Evolutionary conservation across 2,888 invertebrate species (phyloP).

Genomic region (Ephialtes manifestator): DNA sequence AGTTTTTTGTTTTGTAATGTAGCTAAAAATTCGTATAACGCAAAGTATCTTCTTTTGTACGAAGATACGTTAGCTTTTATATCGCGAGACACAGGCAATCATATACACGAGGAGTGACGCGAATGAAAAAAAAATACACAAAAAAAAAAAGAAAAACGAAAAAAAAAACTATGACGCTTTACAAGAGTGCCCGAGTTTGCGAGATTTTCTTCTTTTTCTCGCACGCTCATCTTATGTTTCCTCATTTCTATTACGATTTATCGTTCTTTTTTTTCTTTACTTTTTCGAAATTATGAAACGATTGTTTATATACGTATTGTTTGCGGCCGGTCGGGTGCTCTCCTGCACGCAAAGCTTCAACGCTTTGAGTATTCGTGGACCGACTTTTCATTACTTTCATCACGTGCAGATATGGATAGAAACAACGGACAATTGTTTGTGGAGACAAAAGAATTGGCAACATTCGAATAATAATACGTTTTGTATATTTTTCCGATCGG

Average conservation of each 20-base stretch:
- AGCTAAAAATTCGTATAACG: slow-evolving; percentile 47
- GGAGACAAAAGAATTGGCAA: background rate
- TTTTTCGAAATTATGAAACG: slow-evolving; percentile 34
- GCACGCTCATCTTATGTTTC: slow-evolving; percentile 41
- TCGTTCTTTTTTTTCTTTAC: slow-evolving; percentile 12
- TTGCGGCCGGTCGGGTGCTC: slow-evolving; percentile 22
- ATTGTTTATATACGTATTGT: slow-evolving; percentile 44
- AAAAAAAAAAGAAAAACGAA: slow-evolving; percentile 4
- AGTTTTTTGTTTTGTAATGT: slow-evolving; percentile 50
- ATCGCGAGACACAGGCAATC: slow-evolving; percentile 70
- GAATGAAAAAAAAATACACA: slow-evolving; percentile 16
- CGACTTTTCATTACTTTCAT: slow-evolving; percentile 13
- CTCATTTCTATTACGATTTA: slow-evolving; percentile 31
- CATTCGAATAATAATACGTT: no score
- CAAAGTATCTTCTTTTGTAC: slow-evolving; percentile 39
- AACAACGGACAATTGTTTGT: slow-evolving; percentile 3
- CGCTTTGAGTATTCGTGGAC: slow-evolving; percentile 10
- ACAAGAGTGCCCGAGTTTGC: slow-evolving; percentile 58
- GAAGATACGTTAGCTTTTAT: slow-evolving; percentile 76
- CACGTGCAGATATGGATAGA: background rate
- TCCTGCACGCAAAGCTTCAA: slow-evolving; percentile 12
- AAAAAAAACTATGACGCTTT: slow-evolving; percentile 56
- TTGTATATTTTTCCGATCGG: no score
- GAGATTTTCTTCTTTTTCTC: slow-evolving; percentile 46
- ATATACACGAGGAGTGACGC: slow-evolving; percentile 24